Conservation (phyloP, 2,113 vertebrate species). For the Rousettus leschenaultii region DNA sequence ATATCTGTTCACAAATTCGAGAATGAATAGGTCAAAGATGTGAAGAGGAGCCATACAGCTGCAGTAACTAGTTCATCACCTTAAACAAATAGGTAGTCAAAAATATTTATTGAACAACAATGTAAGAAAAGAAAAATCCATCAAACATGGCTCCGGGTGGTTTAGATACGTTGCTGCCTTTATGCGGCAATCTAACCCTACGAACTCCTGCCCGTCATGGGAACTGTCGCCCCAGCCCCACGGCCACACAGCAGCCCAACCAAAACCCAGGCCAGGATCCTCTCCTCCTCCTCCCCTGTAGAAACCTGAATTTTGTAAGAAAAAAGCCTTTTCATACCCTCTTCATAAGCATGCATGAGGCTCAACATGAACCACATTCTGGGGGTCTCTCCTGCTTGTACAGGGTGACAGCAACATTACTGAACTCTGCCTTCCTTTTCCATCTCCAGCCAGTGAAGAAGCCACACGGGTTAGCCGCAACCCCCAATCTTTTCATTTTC, state of each 20-base stretch:
- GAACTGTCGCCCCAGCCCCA: background rate
- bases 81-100: background rate
- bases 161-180: background rate
- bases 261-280: background rate
- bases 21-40: background rate
- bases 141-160: background rate
- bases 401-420: background rate
- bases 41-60: background rate
- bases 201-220: background rate
- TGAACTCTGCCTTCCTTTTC: background rate
- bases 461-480: rapidly evolving
- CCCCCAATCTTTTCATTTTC: background rate
- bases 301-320: background rate
- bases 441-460: background rate
- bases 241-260: background rate
- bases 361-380: background rate
- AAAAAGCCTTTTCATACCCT: background rate
- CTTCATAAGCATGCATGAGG: background rate
- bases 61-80: background rate
- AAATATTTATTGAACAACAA: background rate
- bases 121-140: background rate
- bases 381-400: background rate
- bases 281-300: too few species aligned
- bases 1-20: background rate
- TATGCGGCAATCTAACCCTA: background rate